These are phyloP conservation scores for Hestina assimilis DNA, from an alignment of 1,140 invertebrate species.

Conservation along the genomic window DNA sequence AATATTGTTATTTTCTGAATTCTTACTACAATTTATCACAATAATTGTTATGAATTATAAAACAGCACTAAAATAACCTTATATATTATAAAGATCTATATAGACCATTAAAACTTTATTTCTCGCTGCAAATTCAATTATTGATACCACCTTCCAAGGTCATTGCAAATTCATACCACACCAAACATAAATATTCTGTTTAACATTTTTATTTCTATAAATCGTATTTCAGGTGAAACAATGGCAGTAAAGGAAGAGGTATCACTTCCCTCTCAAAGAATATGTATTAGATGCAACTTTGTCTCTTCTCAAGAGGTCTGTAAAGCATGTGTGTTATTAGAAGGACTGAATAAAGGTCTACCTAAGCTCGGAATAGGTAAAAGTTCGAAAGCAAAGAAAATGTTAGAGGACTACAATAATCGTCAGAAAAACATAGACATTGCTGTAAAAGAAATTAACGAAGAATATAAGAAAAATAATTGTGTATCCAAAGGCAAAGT, in stretches of 20 bases:
- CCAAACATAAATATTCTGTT: not conserved
- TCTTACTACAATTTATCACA: too few relatives aligned
- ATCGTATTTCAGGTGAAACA: slow-evolving; percentile 86
- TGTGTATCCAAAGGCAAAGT: slow-evolving; percentile 35
- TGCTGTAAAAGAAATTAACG: slow-evolving; percentile 46
- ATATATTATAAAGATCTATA: too few relatives aligned
- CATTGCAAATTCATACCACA: too few relatives aligned
- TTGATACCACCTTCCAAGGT: too few relatives aligned
- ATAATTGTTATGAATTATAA: too few relatives aligned
- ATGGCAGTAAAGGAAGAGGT: slow-evolving; percentile 89
- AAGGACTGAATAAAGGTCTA: slow-evolving; percentile 96
- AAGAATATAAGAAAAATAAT: slow-evolving; percentile 32
- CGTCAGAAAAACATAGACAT: slow-evolving; percentile 28
- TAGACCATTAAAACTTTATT: too few relatives aligned
- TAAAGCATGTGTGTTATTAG: slow-evolving; percentile 97
- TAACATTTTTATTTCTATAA: not conserved
- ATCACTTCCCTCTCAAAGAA: slow-evolving; percentile 88
- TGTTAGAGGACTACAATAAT: slow-evolving; percentile 76
- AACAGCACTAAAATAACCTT: too few relatives aligned
- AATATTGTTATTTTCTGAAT: not conserved
- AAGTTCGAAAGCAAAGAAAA: slow-evolving; percentile 86
- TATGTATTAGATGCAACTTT: slow-evolving; percentile 93
- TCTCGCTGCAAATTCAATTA: too few relatives aligned
- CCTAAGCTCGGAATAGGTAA: slow-evolving; percentile 93
- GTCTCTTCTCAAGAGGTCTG: slow-evolving; percentile 97